Evolutionary conservation across 2,888 invertebrate species (phyloP), one percentile per base, ranked within the genome.

Genomic region (Cheiracanthium punctorium): DNA sequence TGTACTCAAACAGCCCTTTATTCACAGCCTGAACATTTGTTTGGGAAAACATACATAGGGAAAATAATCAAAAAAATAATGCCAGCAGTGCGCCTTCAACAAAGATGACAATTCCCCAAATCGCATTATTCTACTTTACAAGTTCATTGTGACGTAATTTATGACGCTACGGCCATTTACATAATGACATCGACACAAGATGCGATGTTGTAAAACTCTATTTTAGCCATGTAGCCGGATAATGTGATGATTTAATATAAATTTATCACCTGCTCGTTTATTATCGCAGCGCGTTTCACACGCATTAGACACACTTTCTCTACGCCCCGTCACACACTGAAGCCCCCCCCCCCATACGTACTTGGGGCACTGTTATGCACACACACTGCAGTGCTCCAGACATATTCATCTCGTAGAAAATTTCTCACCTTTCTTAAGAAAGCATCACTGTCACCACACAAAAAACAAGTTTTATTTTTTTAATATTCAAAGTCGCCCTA

Each of bases 401-500:
- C 33, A 33, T 33, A 33, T 37, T 69, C 69, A 69, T 69, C 29
- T 33, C 33, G 32, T 37, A 29, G 33, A 33, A 69, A 37, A 64
- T 37, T 64, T 37, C 65, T 75, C 75, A 75, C 75, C 75, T 75
- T 75, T 75, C 41, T 70, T 69, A 52, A 71, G n/a, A 48, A 52
- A 48, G 70, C 70, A 71, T 67, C 76, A 67, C 65, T 73, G 73
- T 80, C 65, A 73, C 14, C 41, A 10, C 10, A 17, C 48, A 30
- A 32, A n/a, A n/a, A 37, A 74, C 81, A 69, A 70, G 75, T 41
- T 17, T n/a, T n/a, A n/a, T n/a, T n/a, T n/a, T n/a, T 75, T 82
- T 82, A 82, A 82, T 75, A 82, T 82, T 75, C 82, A 82, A 75
- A 75, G 43, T 52, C 30, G 67, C 30, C 67, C 20, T n/a, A 17